Conservation (phyloP, 1,140 invertebrate species). For the Drosophila eugracilis region DNA sequence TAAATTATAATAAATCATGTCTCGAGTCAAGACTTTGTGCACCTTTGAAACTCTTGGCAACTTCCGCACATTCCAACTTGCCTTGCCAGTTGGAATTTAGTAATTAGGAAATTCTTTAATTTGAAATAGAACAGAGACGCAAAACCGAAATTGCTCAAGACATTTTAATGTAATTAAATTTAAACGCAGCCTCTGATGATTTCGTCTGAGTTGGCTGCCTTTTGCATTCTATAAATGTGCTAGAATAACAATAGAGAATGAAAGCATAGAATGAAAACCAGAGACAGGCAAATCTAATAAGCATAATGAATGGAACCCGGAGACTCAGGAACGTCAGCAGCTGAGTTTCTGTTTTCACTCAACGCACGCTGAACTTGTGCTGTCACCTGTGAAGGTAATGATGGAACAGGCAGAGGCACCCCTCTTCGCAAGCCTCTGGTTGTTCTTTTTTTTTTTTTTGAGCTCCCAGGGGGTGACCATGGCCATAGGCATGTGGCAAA, state of each 20-base stretch:
- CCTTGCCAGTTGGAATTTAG: conserved; percentile 8
- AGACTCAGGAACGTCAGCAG: conserved; percentile 19
- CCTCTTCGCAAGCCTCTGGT: neutral
- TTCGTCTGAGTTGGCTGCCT: conserved; percentile 13
- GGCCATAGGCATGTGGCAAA: conserved; percentile 55
- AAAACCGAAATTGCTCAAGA: conserved; percentile 27
- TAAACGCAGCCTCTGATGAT: conserved; percentile 46
- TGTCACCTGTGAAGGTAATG: conserved; percentile 79
- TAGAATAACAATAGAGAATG: conserved; percentile 66
- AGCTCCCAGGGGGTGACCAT: conserved; percentile 25
- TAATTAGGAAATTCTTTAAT: conserved; percentile 45
- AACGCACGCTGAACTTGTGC: conserved; percentile 79
- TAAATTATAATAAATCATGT: neutral
- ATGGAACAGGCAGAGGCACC: conserved; percentile 43
- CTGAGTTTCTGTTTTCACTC: conserved; percentile 76
- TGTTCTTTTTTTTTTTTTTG: neutral
- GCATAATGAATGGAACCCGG: conserved; percentile 73
- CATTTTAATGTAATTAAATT: conserved; percentile 76
- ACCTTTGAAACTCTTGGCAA: neutral
- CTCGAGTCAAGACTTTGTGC: too few species aligned
- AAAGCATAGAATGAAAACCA: conserved; percentile 4
- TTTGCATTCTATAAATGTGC: conserved; percentile 63
- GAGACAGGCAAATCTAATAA: conserved; percentile 76
- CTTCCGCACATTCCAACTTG: conserved; percentile 5
- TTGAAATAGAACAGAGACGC: conserved; percentile 37